These are phyloP conservation scores for Lasioglossum marginatum DNA, from an alignment of 2,888 invertebrate genomes.

Conservation along the genomic window DNA sequence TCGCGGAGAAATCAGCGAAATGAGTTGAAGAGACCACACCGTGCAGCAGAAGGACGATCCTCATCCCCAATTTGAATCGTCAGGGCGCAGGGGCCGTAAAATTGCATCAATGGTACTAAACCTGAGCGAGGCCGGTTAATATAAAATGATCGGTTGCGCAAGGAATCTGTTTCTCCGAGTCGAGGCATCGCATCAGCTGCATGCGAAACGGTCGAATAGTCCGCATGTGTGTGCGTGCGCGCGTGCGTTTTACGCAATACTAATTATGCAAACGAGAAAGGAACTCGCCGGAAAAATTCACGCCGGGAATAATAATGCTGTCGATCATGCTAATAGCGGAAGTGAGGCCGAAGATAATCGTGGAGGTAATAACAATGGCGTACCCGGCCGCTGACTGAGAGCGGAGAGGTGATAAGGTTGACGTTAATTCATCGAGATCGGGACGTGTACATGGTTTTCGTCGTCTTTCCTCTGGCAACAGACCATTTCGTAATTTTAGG, in stretches of 20 bases:
- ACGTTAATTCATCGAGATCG: slow-evolving; percentile 65
- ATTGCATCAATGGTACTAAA: neutral
- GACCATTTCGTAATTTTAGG: slow-evolving; percentile 45
- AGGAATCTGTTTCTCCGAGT: slow-evolving; percentile 36
- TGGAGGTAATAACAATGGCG: slow-evolving; percentile 68
- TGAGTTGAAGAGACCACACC: neutral
- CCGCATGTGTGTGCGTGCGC: neutral
- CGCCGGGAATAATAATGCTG: slow-evolving; percentile 69
- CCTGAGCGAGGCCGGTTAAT: neutral
- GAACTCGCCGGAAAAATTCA: slow-evolving; percentile 64
- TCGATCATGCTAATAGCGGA: slow-evolving; percentile 72
- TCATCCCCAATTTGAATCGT: neutral
- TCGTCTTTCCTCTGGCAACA: slow-evolving; percentile 27
- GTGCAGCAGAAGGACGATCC: neutral
- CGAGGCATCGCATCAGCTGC: slow-evolving; percentile 23
- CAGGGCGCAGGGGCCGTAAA: neutral
- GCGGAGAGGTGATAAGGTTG: slow-evolving; percentile 63
- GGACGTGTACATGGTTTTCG: slow-evolving; percentile 52
- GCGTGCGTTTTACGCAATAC: slow-evolving; percentile 66
- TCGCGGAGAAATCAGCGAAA: neutral
- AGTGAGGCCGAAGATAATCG: slow-evolving; percentile 69
- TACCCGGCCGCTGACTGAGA: slow-evolving; percentile 47
- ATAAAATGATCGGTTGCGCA: slow-evolving; percentile 37
- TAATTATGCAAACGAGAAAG: slow-evolving; percentile 70
- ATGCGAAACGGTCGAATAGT: slow-evolving; percentile 47